Base-by-base conservation (phyloP, 1,140 invertebrate genomes). In the Pollicipes pollicipes region DNA sequence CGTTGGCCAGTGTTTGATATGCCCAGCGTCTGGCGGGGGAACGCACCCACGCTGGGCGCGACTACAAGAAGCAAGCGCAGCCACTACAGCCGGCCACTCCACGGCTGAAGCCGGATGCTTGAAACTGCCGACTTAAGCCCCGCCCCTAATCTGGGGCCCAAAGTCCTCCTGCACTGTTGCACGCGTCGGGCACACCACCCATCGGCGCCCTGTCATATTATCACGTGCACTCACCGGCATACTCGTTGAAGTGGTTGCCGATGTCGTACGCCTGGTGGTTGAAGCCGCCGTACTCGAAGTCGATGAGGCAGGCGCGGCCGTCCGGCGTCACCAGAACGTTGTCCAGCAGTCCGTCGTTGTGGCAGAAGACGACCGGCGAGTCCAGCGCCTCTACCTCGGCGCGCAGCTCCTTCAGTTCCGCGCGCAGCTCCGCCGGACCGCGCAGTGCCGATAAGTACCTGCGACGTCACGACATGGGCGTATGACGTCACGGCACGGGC, bases 211-310 rank as follows among this genome's bases (percentile, higher is more conserved):
- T n/a, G n/a, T n/a, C n/a, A n/a, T n/a, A n/a, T n/a, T n/a, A n/a
- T n/a, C n/a, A n/a, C n/a, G n/a, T n/a, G n/a, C n/a, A n/a, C 27
- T 84, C 83, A 90, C 95, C 95, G 76, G 90, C 91, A 85, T 93
- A 98, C 85, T 99, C 96, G 76, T 89, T 88, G 83, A 98, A 98
- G 83, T 99, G 95, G 84, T 98, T 97, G 26, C 88, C 96, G 79
- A 99, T 95, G 81, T 99, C 97, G 81, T 86, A 98, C 0, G 93
- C 89, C 80, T 95, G 91, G 82, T 92, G 96, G 82, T 98, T 99
- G 76, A 88, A 88, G 72, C 85, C 88, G 13, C 91, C 90, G 82
- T 99, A 99, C 80, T 99, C 97, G 81, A 93, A 98, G 81, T 99
- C 97, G 76, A 99, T 99, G 79, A 99, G 98, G 71, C 75, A 75